Percentiles rank a stretch among this genome's conserved stretches.
phyloP scores from a whole-genome alignment of 64 coral and sea anemone genomes.

The Montipora foliosa region DNA sequence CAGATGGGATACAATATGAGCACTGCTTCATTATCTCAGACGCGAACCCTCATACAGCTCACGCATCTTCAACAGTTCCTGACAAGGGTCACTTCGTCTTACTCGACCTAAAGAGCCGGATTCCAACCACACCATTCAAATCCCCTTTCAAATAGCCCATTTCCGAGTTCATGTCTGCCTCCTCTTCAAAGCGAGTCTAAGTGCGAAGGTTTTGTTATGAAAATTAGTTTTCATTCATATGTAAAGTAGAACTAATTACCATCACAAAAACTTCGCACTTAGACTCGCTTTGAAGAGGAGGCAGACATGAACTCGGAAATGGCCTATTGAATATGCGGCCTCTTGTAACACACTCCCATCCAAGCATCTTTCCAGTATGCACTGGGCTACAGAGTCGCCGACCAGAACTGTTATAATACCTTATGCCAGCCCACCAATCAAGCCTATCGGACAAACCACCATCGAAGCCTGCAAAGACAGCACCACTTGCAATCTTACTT shows the following conservation, averaged over 20 bases:
- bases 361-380: background rate
- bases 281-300: no score
- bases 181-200: no score
- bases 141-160: conserved; percentile 53
- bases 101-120: background rate
- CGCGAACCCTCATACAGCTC: background rate
- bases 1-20: background rate
- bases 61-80: background rate
- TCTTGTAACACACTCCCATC: conserved; percentile 56
- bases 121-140: background rate
- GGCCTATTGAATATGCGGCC: conserved; percentile 35
- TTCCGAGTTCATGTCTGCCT: no score
- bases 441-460: no score
- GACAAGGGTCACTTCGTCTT: background rate
- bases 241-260: no score
- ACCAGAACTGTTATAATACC: background rate
- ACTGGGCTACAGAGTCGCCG: background rate
- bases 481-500: background rate
- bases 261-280: no score
- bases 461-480: no score
- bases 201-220: no score
- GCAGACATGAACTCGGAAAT: no score
- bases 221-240: no score
- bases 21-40: background rate
- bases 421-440: no score